These are phyloP conservation scores for Adelognathus sp. DNA, from an alignment of 2,888 invertebrate genomes.

Conservation along the genomic window DNA sequence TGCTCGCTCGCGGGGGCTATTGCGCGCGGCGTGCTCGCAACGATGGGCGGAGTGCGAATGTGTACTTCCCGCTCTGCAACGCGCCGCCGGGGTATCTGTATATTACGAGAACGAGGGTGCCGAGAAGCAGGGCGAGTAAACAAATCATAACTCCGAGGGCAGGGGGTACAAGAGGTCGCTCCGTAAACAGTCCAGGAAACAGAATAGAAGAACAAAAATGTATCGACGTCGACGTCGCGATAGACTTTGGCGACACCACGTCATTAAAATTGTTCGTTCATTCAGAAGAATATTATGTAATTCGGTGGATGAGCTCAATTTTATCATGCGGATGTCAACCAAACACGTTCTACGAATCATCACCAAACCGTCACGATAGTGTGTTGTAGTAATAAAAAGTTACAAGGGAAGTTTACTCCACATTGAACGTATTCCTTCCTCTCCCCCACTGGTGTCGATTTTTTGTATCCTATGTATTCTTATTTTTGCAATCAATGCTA, in stretches of 20 bases:
- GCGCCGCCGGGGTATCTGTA: neutral
- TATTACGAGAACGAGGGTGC: slow-evolving; percentile 38
- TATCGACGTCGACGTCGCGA: neutral
- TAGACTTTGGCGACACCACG: neutral
- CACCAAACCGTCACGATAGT: no score
- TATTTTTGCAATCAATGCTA: no score
- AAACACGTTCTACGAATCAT: no score
- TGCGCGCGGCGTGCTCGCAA: slow-evolving; percentile 63
- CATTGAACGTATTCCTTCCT: no score
- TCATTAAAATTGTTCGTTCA: no score
- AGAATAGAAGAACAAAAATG: neutral
- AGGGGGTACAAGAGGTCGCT: neutral
- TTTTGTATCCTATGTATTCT: no score
- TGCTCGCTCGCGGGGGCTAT: slow-evolving; percentile 67
- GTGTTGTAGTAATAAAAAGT: no score
- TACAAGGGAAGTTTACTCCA: no score
- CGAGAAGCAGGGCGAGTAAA: slow-evolving; percentile 72
- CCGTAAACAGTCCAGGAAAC: neutral
- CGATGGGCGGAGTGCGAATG: slow-evolving; percentile 65
- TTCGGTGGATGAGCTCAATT: no score
- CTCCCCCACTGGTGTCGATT: no score
- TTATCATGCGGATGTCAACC: no score
- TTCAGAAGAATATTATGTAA: no score
- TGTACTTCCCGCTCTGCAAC: slow-evolving; percentile 34
- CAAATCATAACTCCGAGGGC: slow-evolving; percentile 75